Base-by-base conservation (phyloP, 1,140 invertebrate genomes). In the Xylocopa sonorina region DNA sequence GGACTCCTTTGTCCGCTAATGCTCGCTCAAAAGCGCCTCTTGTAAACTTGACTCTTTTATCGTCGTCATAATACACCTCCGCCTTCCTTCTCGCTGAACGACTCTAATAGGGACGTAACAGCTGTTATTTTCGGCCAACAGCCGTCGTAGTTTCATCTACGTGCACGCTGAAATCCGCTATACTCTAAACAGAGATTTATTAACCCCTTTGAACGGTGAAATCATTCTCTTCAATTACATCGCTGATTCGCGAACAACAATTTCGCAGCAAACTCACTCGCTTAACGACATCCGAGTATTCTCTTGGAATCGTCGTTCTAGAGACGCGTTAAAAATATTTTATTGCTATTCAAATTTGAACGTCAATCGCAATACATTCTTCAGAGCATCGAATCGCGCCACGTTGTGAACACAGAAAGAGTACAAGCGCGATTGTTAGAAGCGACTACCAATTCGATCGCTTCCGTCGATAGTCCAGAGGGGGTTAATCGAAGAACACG, bases 401-500 rank as follows among this genome's bases (percentile, higher is more conserved):
- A 89, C 86, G 88, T 89, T 86, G 89, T 81, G 80, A 62, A 68
- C 75, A 41, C 5, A 50, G 57, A 62, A 71, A 87, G 82, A 89
- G 84, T 87, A 85, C 62, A 32, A 50, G 74, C 89, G 76, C 73
- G 81, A 89, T 89, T 89, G 88, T 90, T 87, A 75, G 83, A 71
- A 12, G 43, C 5, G 46, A 48, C 43, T 27, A 68, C 34, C 62
- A 76, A 67, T 83, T 77, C 68, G 87, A 90, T 90, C 85, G 85
- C 74, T 85, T 80, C 81, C 82, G 77, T 84, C 83, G 90, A 90
- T 91, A 88, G 78, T 66, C 18, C 21, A 3, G 73, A 53, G 81
- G 87, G 84, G 88, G 88, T 90, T 91, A 91, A 91, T 91, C 89
- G 87, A 89, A 90, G 88, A 90, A 78, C 76, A 82, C 74, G 80